Evolutionary conservation across 2,113 vertebrate genomes (phyloP).

Genomic region (Lagenorhynchus albirostris): DNA sequence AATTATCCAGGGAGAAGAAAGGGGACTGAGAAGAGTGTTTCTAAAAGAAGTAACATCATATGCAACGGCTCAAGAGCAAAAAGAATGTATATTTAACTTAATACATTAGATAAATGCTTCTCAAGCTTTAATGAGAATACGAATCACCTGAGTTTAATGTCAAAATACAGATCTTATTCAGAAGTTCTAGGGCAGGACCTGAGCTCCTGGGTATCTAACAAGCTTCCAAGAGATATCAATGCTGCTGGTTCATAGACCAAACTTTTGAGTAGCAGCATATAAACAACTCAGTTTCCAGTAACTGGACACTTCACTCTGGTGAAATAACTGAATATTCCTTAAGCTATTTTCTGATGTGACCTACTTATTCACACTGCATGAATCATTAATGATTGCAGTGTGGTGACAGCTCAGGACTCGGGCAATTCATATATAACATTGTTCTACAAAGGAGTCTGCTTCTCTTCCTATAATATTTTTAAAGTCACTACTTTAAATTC

Average conservation of each 20-base stretch:
- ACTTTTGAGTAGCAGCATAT: background rate
- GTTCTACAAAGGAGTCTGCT: background rate
- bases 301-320: background rate
- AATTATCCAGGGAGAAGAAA: background rate
- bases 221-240: fast-evolving
- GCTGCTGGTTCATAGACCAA: background rate
- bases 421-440: background rate
- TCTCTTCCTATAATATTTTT: background rate
- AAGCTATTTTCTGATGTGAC: background rate
- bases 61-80: background rate
- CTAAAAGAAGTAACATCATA: background rate
- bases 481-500: background rate
- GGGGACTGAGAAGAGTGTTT: background rate
- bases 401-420: background rate
- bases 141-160: background rate
- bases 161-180: background rate
- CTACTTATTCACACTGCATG: background rate
- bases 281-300: background rate
- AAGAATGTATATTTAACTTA: background rate
- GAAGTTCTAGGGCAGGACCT: no score
- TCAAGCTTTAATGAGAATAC: background rate
- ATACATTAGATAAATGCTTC: background rate
- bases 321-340: background rate
- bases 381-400: background rate
- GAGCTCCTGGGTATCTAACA: background rate